A percentile compares a stretch with the other conserved stretches of the same genome.
These are phyloP conservation scores for Drosophila mojavensis DNA, from an alignment of 1,140 invertebrate species.

Conservation along the genomic window DNA sequence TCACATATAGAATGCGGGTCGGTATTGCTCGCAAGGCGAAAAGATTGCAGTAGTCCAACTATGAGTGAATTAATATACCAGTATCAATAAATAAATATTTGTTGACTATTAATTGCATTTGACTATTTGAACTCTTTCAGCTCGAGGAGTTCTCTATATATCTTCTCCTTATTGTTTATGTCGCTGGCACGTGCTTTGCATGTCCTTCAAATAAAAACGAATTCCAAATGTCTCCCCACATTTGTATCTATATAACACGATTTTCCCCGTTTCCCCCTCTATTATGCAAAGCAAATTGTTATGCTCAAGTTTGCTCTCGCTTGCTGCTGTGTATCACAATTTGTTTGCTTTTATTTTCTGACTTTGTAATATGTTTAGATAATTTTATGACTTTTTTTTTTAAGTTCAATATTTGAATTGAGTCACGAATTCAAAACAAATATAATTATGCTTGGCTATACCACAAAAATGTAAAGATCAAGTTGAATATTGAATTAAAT, in stretches of 20 bases:
- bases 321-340: conserved; percentile 29
- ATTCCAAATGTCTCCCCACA: not conserved
- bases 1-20: too few species aligned
- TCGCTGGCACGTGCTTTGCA: conserved; percentile 48
- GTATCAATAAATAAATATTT: too few species aligned
- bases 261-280: not conserved
- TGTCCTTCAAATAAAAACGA: not conserved
- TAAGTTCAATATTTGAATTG: not conserved
- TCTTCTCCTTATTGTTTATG: conserved; percentile 46
- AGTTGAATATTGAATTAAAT: not conserved
- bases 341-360: conserved; percentile 17
- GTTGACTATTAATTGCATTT: conserved; percentile 10
- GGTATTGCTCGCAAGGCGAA: not conserved
- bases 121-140: conserved; percentile 28
- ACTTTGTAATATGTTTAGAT: conserved; percentile 39
- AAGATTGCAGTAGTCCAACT: conserved; percentile 19
- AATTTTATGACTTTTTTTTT: conserved; percentile 28
- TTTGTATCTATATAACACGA: not conserved
- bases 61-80: not conserved
- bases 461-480: not conserved
- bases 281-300: conserved; percentile 58
- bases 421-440: conserved; percentile 1
- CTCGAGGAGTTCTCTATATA: not conserved
- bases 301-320: conserved; percentile 42
- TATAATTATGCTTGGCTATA: not conserved